A percentile compares a stretch with the other conserved stretches of the same genome.
These are phyloP conservation scores for Pyrrhopygopsis socrates DNA, from an alignment of 2,888 invertebrate species.

Conservation along the genomic window DNA sequence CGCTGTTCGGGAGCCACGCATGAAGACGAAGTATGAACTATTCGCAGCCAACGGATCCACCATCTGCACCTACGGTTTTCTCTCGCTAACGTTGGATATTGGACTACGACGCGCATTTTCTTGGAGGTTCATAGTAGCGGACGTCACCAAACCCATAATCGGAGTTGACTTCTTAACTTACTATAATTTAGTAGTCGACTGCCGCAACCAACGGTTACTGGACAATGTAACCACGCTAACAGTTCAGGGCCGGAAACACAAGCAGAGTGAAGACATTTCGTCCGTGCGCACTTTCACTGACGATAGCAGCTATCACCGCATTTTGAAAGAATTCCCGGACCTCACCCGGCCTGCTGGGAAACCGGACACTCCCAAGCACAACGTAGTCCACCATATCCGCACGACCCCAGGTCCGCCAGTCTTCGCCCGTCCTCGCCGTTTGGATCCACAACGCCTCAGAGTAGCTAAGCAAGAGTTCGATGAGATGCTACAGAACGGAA, in stretches of 20 bases:
- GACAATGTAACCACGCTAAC: constrained; percentile 54
- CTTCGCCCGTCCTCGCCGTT: constrained; percentile 69
- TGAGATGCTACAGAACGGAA: constrained; percentile 27
- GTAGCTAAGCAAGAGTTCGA: constrained; percentile 36
- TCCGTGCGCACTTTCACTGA: neutral
- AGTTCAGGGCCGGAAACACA: neutral
- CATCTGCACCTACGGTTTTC: constrained; percentile 73
- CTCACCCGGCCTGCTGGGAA: constrained; percentile 67
- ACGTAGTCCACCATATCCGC: too few species aligned
- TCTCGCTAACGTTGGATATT: constrained; percentile 42
- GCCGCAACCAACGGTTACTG: constrained; percentile 72
- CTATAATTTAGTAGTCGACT: constrained; percentile 86
- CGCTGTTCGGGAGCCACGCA: constrained; percentile 23
- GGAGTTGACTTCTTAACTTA: constrained; percentile 86
- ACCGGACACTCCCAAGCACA: too few species aligned
- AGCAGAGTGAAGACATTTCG: neutral
- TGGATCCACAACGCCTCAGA: constrained; percentile 76
- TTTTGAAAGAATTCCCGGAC: constrained; percentile 66
- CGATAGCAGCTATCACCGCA: constrained; percentile 45
- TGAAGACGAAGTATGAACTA: constrained; percentile 76
- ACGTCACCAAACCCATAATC: constrained; percentile 71
- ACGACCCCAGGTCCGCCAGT: constrained; percentile 30
- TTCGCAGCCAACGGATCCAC: constrained; percentile 87
- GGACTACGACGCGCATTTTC: constrained; percentile 78
- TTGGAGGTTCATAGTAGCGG: constrained; percentile 86